phyloP scores from a whole-genome alignment of 2,113 vertebrate genomes.

The Probosciger aterrimus region DNA sequence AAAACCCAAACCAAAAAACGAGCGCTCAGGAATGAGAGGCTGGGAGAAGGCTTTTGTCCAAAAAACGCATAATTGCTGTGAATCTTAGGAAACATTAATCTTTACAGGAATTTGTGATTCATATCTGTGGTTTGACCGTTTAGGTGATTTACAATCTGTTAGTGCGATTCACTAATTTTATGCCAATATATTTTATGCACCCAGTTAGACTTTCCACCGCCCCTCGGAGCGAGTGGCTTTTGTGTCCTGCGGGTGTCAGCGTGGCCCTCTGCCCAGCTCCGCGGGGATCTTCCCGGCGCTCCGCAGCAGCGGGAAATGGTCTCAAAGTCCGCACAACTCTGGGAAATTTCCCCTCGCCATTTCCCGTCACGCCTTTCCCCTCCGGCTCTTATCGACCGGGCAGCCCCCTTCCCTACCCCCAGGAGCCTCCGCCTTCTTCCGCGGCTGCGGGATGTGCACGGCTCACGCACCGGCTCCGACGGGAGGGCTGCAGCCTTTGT shows the following conservation, averaged over 20 bases:
- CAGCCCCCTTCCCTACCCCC: not conserved
- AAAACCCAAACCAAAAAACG: not conserved
- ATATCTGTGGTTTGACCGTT: constrained; percentile 51
- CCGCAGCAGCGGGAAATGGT: not conserved
- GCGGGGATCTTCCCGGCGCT: not conserved
- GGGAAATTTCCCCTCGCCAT: not conserved
- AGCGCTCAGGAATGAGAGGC: not conserved
- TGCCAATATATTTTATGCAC: constrained; percentile 22
- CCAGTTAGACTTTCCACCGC: not conserved
- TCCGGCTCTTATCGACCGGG: no score
- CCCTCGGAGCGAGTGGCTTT: not conserved
- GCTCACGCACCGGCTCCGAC: not conserved
- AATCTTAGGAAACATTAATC: constrained; percentile 61
- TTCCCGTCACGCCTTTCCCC: not conserved
- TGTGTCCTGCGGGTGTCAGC: not conserved
- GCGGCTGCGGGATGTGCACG: not conserved
- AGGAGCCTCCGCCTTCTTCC: not conserved
- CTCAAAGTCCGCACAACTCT: not conserved
- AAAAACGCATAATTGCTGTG: constrained; percentile 42
- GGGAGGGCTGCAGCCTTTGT: not conserved
- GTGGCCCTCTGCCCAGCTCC: not conserved
- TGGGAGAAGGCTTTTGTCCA: constrained; percentile 49
- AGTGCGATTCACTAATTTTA: constrained; percentile 54
- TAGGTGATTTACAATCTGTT: constrained; percentile 49
- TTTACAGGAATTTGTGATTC: constrained; percentile 62